phyloP scores from a whole-genome alignment of 2,888 invertebrate genomes.

The Malthinus seriepunctatus region DNA sequence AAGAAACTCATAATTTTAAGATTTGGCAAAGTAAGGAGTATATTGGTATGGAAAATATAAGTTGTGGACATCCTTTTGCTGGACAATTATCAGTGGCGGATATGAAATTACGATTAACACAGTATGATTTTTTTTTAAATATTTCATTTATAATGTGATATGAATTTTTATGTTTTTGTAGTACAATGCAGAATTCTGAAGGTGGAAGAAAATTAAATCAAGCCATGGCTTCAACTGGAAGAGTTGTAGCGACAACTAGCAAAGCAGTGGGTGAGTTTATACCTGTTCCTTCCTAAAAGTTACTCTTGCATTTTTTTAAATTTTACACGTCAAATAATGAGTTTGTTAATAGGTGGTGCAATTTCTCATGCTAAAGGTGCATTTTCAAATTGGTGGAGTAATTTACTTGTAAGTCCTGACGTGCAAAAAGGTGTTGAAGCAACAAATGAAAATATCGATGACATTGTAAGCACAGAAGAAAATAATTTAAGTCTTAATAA shows the following conservation, averaged over 20 bases:
- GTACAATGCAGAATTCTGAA: slow-evolving; percentile 93
- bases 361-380: slow-evolving; percentile 87
- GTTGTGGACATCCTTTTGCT: slow-evolving; percentile 89
- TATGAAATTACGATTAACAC: slow-evolving; percentile 88
- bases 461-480: slow-evolving; percentile 12
- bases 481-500: slow-evolving; percentile 13
- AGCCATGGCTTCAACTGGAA: slow-evolving; percentile 88
- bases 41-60: slow-evolving; percentile 66
- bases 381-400: slow-evolving; percentile 85
- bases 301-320: no score
- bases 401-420: slow-evolving; percentile 61
- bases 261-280: slow-evolving; percentile 70
- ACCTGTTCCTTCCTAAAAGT: no score
- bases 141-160: not conserved
- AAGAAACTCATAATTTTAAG: slow-evolving; percentile 85
- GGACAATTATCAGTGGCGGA: slow-evolving; percentile 94
- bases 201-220: slow-evolving; percentile 91
- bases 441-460: slow-evolving; percentile 27
- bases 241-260: slow-evolving; percentile 81
- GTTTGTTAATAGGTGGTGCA: slow-evolving; percentile 67
- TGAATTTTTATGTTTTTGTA: slow-evolving; percentile 50
- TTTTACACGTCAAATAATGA: no score
- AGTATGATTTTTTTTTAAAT: slow-evolving; percentile 63
- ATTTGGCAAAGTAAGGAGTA: slow-evolving; percentile 75
- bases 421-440: slow-evolving; percentile 42